Evolutionary conservation across 64 coral and sea anemone genomes (phyloP).

Genomic region (Porites australiensis): DNA sequence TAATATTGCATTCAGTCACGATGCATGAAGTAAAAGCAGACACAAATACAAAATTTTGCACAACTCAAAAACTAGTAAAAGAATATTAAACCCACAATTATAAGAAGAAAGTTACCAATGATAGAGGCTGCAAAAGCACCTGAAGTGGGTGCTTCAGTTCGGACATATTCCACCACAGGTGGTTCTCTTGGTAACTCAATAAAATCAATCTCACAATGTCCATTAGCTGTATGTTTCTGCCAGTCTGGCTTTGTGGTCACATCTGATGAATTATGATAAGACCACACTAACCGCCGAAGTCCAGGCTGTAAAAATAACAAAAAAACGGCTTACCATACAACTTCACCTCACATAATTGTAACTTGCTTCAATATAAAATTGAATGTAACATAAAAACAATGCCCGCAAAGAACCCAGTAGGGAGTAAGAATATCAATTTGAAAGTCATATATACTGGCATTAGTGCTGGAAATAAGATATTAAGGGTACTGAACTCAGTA

Average conservation of each 20-base stretch:
- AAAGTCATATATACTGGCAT: no score
- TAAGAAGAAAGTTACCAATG: background rate
- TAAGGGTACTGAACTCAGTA: no score
- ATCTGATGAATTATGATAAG: constrained; percentile 48
- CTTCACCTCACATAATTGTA: no score
- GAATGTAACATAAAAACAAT: no score
- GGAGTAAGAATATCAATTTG: no score
- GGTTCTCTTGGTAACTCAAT: background rate
- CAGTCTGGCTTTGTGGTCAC: no score
- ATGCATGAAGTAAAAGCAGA: no score
- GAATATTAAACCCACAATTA: constrained; percentile 7
- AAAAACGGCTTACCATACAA: background rate
- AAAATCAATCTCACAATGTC: background rate
- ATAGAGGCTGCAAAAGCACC: background rate
- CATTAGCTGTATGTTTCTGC: background rate
- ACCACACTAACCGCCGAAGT: constrained; percentile 48
- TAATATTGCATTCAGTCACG: no score
- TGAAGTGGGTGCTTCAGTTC: background rate
- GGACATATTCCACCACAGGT: background rate
- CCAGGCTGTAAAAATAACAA: constrained; percentile 51
- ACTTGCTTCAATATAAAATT: no score
- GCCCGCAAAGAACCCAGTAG: no score
- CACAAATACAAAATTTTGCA: no score
- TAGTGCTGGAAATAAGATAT: no score
- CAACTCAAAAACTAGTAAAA: constrained; percentile 6